Evolutionary conservation across 2,888 invertebrate species (phyloP).

Genomic region (Prosapia bicincta): DNA sequence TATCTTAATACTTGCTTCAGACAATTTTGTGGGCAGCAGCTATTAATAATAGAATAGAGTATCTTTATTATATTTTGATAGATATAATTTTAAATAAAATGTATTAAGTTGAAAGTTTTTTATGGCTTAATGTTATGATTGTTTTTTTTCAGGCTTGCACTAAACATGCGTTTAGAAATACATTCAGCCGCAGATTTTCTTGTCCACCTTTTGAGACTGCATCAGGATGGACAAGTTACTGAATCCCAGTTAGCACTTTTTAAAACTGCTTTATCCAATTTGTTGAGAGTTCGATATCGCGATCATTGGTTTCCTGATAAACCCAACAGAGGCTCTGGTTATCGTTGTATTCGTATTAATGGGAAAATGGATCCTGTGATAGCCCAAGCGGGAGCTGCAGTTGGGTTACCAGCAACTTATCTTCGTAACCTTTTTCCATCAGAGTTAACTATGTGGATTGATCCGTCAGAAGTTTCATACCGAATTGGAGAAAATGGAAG

Average conservation of each 20-base stretch:
- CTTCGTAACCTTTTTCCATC: conserved; percentile 57
- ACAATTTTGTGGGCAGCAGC: too few relatives aligned
- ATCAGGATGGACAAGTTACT: conserved; percentile 40
- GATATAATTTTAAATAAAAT: too few relatives aligned
- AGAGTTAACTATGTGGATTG: conserved; percentile 75
- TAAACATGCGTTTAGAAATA: conserved; percentile 51
- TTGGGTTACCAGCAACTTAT: conserved; percentile 56
- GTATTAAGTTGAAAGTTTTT: neutral
- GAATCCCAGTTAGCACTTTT: conserved; percentile 49
- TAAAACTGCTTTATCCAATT: conserved; percentile 47
- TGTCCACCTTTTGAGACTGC: conserved; percentile 49
- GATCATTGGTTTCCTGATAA: conserved; percentile 71
- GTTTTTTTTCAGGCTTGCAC: neutral
- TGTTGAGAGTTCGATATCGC: conserved; percentile 52
- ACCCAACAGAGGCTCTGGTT: conserved; percentile 65
- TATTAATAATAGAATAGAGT: too few relatives aligned
- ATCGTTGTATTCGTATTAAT: conserved; percentile 65
- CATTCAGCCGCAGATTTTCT: conserved; percentile 52
- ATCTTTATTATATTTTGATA: too few relatives aligned
- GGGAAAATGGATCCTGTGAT: conserved; percentile 66
- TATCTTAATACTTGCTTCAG: too few relatives aligned
- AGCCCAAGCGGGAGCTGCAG: conserved; percentile 58
- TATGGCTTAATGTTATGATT: neutral
- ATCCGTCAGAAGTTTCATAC: conserved; percentile 65
- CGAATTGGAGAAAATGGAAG: conserved; percentile 62